Evolutionary conservation across 2,888 invertebrate species (phyloP).

Genomic region (Aspidiotus destructor): DNA sequence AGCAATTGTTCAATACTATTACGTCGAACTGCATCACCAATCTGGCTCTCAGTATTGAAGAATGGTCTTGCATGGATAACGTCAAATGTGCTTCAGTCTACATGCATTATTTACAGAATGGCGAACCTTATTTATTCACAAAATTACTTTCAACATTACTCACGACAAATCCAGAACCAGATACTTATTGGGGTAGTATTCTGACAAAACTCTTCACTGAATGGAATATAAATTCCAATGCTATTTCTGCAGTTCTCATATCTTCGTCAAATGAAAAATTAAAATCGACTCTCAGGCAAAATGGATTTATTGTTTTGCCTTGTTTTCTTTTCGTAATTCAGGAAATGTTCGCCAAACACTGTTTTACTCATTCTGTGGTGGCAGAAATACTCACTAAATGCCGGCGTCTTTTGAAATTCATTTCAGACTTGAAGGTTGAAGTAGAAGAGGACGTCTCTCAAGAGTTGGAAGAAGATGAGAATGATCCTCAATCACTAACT

Average conservation of each 20-base stretch:
- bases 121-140: slow-evolving; percentile 42
- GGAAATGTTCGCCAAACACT: slow-evolving; percentile 42
- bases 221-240: slow-evolving; percentile 43
- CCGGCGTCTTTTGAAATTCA: slow-evolving; percentile 40
- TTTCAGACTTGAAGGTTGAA: slow-evolving; percentile 36
- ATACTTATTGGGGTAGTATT: slow-evolving; percentile 41
- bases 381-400: slow-evolving; percentile 42
- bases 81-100: slow-evolving; percentile 43
- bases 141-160: slow-evolving; percentile 44
- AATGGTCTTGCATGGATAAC: slow-evolving; percentile 43
- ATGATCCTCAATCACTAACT: slow-evolving; percentile 36
- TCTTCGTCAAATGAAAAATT: slow-evolving; percentile 42
- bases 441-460: not conserved
- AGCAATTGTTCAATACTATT: slow-evolving; percentile 34
- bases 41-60: slow-evolving; percentile 44
- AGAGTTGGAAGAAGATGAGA: slow-evolving; percentile 33
- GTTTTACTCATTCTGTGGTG: slow-evolving; percentile 43
- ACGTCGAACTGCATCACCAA: slow-evolving; percentile 38
- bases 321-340: slow-evolving; percentile 43
- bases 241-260: slow-evolving; percentile 44
- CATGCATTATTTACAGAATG: slow-evolving; percentile 33
- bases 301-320: slow-evolving; percentile 43
- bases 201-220: slow-evolving; percentile 43
- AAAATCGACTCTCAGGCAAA: slow-evolving; percentile 40
- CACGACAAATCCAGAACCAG: slow-evolving; percentile 42